Percentiles rank a stretch among this genome's conserved stretches.
These are phyloP conservation scores for Clarias pachynema DNA, from an alignment of 2,797 vertebrate genomes.

Conservation along the genomic window DNA sequence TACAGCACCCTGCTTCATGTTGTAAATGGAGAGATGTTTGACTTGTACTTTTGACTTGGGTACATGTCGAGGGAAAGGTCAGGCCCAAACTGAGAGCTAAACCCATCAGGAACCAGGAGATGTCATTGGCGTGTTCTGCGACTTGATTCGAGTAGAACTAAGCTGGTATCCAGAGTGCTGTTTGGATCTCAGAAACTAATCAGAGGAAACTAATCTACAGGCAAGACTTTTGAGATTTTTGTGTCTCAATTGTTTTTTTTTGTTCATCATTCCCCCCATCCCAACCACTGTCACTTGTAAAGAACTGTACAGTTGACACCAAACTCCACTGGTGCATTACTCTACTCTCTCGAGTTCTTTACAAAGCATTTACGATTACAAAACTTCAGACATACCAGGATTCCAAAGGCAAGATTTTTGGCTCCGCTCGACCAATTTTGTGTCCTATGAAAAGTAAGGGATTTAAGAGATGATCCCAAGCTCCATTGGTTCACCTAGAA, in stretches of 20 bases:
- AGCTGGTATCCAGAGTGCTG: not conserved
- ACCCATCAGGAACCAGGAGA: not conserved
- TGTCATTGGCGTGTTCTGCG: not conserved
- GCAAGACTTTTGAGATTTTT: not conserved
- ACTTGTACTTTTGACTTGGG: slow-evolving; percentile 7
- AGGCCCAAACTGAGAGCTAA: not conserved
- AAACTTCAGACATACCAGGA: not conserved
- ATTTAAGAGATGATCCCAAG: not conserved
- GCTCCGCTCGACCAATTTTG: not conserved
- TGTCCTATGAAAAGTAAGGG: not conserved
- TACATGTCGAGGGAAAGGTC: not conserved
- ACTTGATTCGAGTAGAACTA: not conserved
- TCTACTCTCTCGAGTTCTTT: not conserved
- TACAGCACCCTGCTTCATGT: slow-evolving; percentile 32
- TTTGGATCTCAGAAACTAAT: not conserved
- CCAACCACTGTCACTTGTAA: not conserved
- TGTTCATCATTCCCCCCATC: not conserved
- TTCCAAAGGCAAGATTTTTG: slow-evolving; percentile 2
- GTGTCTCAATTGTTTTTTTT: not conserved
- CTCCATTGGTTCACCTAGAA: not conserved
- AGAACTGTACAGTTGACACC: not conserved
- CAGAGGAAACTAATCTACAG: not conserved
- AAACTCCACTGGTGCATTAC: not conserved
- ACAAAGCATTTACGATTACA: not conserved
- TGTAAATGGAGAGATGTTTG: slow-evolving; percentile 1